Base-by-base conservation (phyloP, 2,888 invertebrate species). In the Caprella mutica region DNA sequence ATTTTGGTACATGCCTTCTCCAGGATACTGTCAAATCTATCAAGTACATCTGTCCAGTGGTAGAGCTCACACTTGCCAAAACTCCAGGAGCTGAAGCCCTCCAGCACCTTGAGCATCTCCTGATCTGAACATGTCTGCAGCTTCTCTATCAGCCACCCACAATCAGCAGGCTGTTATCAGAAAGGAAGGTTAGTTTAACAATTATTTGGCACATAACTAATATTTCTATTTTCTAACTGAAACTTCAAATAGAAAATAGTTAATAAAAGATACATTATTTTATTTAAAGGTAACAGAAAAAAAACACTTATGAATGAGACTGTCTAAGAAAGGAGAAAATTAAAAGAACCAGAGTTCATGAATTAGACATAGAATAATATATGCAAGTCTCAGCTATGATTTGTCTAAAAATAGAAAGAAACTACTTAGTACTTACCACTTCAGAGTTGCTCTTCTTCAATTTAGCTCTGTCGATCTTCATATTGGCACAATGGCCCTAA, bases 41-140 rank as follows among this genome's bases (percentile, higher is more conserved):
- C 86, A 55, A 88, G 74, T 21, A 87, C 82, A 73, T 86, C 85
- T 64, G 86, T 84, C 88, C 88, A 89, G 72, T 88, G 86, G 69
- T 84, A 84, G 19, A 89, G 73, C 72, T 89, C 88, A 72, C 86
- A 88, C 77, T 88, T 88, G 53, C 86, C 87, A 73, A 83, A 87
- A 27, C 84, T 84, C 86, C 87, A 88, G 40, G 83, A 81, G 68
- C 83, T 84, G 65, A 88, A 81, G 66, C 80, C 80, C 61, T 81
- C 80, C 56, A 88, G 73, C 71, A 84, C 83, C 48, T 78, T 76
- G 2, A 83, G 72, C 59, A 88, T 74, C 69, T 82, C 81, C 46
- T 73, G 72, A 56, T 79, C 75, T 43, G 79, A 78, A 46, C 80
- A 80, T 69, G 81, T 67, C 65, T 73, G 73, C 26, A 76, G 67